These are phyloP conservation scores for Leuciscus idus DNA, from an alignment of 2,113 vertebrate genomes.

Conservation along the genomic window DNA sequence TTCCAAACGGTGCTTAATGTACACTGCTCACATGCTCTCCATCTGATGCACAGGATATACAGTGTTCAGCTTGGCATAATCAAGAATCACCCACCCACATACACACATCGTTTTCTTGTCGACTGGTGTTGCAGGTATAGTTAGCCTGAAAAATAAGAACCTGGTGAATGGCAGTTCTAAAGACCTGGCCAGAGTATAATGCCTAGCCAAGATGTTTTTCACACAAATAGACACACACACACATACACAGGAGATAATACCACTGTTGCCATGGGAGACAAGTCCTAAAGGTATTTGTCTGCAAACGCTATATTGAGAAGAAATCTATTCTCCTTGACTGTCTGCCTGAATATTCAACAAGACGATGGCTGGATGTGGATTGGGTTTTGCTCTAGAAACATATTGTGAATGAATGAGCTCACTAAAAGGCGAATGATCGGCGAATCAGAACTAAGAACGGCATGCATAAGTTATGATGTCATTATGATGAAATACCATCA, in stretches of 20 bases:
- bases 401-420: conserved; percentile 11
- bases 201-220: conserved; percentile 1
- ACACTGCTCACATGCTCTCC: not conserved
- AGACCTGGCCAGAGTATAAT: conserved; percentile 46
- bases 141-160: conserved; percentile 37
- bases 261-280: conserved; percentile 57
- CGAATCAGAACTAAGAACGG: not conserved
- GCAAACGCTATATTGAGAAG: conserved; percentile 33
- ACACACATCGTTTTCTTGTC: not conserved
- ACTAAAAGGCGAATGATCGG: not conserved
- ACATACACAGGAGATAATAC: conserved; percentile 44
- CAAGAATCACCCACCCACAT: conserved; percentile 39
- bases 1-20: not conserved
- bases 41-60: conserved; percentile 5
- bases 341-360: conserved; percentile 26
- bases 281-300: conserved; percentile 47
- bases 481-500: not conserved
- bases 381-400: not conserved
- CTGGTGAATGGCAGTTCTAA: conserved; percentile 47
- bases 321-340: conserved; percentile 38
- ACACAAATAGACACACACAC: conserved; percentile 34
- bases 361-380: conserved; percentile 14
- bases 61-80: conserved; percentile 2
- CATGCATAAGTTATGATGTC: not conserved
- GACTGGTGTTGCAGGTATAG: conserved; percentile 27